Base-by-base conservation (phyloP, 2,113 vertebrate species). In the Aleadryas rufinucha region DNA sequence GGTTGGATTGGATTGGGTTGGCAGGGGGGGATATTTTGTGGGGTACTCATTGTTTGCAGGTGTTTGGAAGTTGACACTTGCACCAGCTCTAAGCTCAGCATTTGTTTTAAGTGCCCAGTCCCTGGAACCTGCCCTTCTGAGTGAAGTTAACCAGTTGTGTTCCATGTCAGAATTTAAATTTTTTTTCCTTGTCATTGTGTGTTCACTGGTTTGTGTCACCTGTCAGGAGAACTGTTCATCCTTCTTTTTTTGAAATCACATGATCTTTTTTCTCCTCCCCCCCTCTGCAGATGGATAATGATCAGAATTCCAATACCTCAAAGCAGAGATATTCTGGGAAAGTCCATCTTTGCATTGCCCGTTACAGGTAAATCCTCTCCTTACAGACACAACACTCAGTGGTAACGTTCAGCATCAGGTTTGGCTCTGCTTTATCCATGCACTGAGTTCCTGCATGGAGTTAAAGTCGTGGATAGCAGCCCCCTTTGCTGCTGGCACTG, bases 261-360 rank as follows among this genome's bases (percentile, higher is more conserved):
- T 13, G 24, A 3, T 84, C 2, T 69, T 83, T 61, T 30, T 49
- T 30, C 33, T 37, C 10, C 33, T 37, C 10, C 16, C 11, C 6
- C 3, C 1, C 50, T 30, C 20, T 54, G 8, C 82, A 99, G 99
- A 99, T 99, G 99, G 99, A 99, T 96, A 98, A 99, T 98, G 99
- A 99, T 96, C 97, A 97, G 78, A 98, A 98, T 91, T 98, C 98
- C 80, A 98, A 97, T 87, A 98, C 98, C 95, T 98, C 99, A 90
- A 99, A 98, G 98, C 98, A 98, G 81, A 99, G 98, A 96, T 99
- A 98, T 97, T 99, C 99, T 56, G 99, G 99, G 90, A 99, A 99
- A 93, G 99, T 99, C 84, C 99, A 99, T 90, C 98, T 99, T 97
- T 99, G 99, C 87, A 98, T 99, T 17, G 99, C 99, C 83, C 99